A percentile compares a stretch with the other conserved stretches of the same genome.
Conservation (phyloP, 1,140 invertebrate genomes). For the Nymphalis io region DNA sequence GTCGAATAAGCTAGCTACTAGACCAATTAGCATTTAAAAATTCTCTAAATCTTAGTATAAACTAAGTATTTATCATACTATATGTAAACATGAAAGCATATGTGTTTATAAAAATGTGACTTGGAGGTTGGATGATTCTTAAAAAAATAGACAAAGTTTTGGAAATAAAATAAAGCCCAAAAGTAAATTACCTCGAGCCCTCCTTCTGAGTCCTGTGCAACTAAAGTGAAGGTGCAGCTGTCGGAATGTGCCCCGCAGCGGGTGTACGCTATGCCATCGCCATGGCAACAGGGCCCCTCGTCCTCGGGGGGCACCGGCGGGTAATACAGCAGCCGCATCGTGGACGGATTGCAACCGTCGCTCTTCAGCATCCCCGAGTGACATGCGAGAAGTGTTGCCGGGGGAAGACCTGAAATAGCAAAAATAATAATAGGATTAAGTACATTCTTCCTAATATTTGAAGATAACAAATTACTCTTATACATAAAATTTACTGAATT, state of each 20-base stretch:
- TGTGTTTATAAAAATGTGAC: too few species aligned
- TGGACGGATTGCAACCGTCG: constrained; percentile 83
- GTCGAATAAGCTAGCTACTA: too few species aligned
- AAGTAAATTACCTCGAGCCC: constrained; percentile 71
- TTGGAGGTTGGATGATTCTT: too few species aligned
- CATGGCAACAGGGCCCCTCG: constrained; percentile 68
- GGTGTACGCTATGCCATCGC: constrained; percentile 72
- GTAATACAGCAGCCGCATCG: constrained; percentile 86
- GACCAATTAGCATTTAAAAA: too few species aligned
- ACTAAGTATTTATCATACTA: too few species aligned
- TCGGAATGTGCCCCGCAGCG: constrained; percentile 87
- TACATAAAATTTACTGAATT: too few species aligned
- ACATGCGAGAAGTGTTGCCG: constrained; percentile 74
- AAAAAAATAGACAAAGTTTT: neutral
- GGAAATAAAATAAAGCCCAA: neutral
- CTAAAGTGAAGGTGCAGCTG: constrained; percentile 87
- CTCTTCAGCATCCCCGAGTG: constrained; percentile 83
- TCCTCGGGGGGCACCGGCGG: constrained; percentile 83
- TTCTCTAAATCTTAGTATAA: too few species aligned
- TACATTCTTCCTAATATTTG: neutral
- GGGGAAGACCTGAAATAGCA: constrained; percentile 57
- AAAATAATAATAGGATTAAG: neutral
- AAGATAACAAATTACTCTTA: too few species aligned
- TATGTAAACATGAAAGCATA: too few species aligned
- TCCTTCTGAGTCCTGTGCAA: constrained; percentile 87